Percentiles rank a stretch among this genome's conserved stretches.
Evolutionary conservation across 2,797 vertebrate genomes (phyloP).

Genomic region (Lepus townsendii): DNA sequence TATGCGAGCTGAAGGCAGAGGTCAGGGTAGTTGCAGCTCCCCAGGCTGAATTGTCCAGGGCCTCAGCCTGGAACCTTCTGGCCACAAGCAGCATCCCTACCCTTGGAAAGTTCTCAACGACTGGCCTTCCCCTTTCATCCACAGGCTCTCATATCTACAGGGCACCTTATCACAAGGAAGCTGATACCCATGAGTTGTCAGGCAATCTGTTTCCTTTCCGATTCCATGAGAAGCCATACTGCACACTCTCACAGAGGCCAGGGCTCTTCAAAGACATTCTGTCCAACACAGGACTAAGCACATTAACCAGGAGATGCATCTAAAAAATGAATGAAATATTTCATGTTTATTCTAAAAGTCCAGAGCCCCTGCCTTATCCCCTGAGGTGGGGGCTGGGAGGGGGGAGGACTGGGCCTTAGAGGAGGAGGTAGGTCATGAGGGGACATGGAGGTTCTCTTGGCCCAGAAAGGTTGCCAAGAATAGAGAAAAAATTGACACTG

Average conservation of each 20-base stretch:
- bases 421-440: neutral
- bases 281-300: neutral
- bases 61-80: neutral
- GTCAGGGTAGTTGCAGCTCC: no score
- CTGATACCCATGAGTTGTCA: neutral
- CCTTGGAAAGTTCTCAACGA: neutral
- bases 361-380: neutral
- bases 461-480: neutral
- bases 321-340: neutral
- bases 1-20: neutral
- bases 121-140: neutral
- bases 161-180: neutral
- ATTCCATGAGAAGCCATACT: neutral
- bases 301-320: neutral
- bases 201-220: neutral
- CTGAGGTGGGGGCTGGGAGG: neutral
- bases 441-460: neutral
- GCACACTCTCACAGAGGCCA: neutral
- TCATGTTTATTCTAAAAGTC: conserved; percentile 14
- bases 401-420: neutral
- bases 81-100: neutral
- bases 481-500: neutral
- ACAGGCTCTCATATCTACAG: neutral
- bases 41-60: neutral
- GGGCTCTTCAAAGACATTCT: neutral